Evolutionary conservation across 1,140 invertebrate species (phyloP), one percentile per base, ranked within the genome.

Genomic region (Coboldia fuscipes): DNA sequence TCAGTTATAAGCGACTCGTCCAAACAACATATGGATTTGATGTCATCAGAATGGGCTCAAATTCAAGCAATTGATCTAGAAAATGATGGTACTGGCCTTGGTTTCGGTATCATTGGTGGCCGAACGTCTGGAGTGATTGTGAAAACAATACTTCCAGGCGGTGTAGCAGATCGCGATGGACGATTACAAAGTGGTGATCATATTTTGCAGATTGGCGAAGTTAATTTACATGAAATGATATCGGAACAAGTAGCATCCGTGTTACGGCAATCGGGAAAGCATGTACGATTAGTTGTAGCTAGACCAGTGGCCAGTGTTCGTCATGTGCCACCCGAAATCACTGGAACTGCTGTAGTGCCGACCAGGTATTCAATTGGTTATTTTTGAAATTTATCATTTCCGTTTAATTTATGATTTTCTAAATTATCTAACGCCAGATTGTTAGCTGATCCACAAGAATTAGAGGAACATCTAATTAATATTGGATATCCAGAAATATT

Each of bases 161-260:
- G 88, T 37, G 85, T 94, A 3, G 89, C 92, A 16, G 88, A 96
- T 60, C 70, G 83, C 58, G 89, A 96, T 63, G 84, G 83, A 30
- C 69, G 88, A 29, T 63, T 97, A 20, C 80, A 83, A 45, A 89
- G 85, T 48, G 90, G 90, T 13, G 93, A 97, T 62, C 89, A 96
- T 54, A 90, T 97, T 44, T 62, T 97, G 28, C 89, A 96, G 63
- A 96, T 97, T 48, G 83, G 86, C 15, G 80, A 89, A 52, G 65
- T 67, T 4, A 56, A 56, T 40, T 65, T 97, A 27, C 73, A 90
- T 37, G 84, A 92, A 41, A 90, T 97, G 86, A 83, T 81, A 4
- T 93, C 86, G 14, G 90, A 97, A 55, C 89, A 92, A 57, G 92
- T 97, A 41, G 92, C 90, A 17, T 75, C 83, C n/a, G 88, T 97